phyloP scores from a whole-genome alignment of 2,113 vertebrate genomes.

The Hyaena hyaena region DNA sequence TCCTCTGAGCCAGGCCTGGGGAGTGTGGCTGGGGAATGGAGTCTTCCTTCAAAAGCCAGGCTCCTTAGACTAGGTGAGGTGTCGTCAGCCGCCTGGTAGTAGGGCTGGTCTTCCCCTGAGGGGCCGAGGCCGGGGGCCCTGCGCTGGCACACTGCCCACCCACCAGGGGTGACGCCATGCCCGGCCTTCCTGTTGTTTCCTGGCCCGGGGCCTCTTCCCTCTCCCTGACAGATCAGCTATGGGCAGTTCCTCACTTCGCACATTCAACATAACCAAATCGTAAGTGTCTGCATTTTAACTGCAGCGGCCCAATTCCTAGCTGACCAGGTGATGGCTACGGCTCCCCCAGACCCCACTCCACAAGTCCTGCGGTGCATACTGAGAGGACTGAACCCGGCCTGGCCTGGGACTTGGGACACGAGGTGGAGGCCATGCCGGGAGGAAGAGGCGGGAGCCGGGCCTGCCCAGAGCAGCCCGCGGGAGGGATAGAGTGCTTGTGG shows the following conservation, averaged over 20 bases:
- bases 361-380: not conserved
- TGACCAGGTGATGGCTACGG: not conserved
- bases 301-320: too few relatives aligned
- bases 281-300: not conserved
- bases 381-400: not conserved
- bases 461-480: not conserved
- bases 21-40: not conserved
- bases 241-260: not conserved
- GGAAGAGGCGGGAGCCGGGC: not conserved
- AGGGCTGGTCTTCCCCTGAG: not conserved
- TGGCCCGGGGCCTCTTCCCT: not conserved
- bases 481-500: not conserved
- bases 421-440: not conserved
- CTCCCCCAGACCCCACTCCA: not conserved
- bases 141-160: rapidly evolving
- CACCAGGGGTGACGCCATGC: too few relatives aligned
- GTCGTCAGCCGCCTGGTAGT: not conserved
- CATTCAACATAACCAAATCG: not conserved
- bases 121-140: not conserved
- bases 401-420: not conserved
- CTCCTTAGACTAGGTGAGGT: not conserved
- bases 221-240: not conserved
- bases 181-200: not conserved
- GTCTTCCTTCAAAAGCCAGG: not conserved
- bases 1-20: not conserved